These are phyloP conservation scores for Cabera pusaria DNA, from an alignment of 2,888 invertebrate species.

Conservation along the genomic window DNA sequence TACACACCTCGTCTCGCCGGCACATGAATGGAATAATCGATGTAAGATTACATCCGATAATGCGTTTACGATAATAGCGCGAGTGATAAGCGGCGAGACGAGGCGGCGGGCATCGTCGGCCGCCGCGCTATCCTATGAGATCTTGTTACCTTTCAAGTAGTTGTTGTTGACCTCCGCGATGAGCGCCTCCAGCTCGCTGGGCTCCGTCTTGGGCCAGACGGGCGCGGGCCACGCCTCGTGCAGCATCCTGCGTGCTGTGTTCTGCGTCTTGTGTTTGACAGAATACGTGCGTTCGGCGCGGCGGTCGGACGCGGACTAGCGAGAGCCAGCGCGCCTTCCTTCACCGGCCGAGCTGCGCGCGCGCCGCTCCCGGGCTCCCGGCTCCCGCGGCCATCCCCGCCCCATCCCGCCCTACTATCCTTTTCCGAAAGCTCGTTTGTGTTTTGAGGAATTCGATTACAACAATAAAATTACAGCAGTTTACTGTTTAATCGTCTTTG, in stretches of 20 bases:
- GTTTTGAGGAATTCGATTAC: no score
- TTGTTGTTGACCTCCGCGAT: constrained; percentile 73
- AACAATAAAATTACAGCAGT: no score
- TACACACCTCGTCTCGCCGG: no score
- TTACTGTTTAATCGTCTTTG: no score
- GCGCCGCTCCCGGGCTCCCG: constrained; percentile 24
- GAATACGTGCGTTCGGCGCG: constrained; percentile 32
- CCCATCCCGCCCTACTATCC: no score
- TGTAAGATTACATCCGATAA: constrained; percentile 1
- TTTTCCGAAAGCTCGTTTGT: constrained; percentile 4
- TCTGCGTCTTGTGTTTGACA: neutral
- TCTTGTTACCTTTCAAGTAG: constrained; percentile 63
- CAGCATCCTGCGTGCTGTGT: constrained; percentile 48
- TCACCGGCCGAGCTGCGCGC: constrained; percentile 11
- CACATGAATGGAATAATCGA: constrained; percentile 7
- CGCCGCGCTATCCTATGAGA: constrained; percentile 1
- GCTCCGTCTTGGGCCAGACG: constrained; percentile 45
- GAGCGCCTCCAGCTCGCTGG: constrained; percentile 63
- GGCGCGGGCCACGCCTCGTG: constrained; percentile 61
- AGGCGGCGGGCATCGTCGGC: no score
- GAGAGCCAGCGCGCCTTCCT: constrained; percentile 23
- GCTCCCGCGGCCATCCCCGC: constrained; percentile 11
- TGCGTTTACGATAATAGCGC: neutral
- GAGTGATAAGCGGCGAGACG: neutral
- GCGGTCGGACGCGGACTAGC: constrained; percentile 34